Percentiles rank a stretch among this genome's conserved stretches.
Evolutionary conservation across 2,113 vertebrate species (phyloP).

Genomic region (Stegastes partitus): DNA sequence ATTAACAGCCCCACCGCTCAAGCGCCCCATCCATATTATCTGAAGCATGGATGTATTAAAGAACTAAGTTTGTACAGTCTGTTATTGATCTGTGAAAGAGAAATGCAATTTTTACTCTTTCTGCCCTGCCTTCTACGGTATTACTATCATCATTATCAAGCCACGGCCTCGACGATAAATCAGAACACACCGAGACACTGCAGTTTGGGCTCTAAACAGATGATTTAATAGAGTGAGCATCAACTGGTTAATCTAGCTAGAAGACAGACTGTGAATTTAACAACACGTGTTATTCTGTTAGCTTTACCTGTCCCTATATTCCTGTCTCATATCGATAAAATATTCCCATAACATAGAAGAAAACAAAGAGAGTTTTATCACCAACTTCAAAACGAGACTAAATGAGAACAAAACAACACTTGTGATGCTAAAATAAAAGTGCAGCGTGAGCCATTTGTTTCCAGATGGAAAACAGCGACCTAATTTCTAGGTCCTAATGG

Average conservation of each 20-base stretch:
- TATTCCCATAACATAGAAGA: not conserved
- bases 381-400: conserved; percentile 45
- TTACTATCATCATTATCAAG: conserved; percentile 2
- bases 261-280: not conserved
- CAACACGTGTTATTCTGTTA: not conserved
- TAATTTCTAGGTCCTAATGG: conserved; percentile 71
- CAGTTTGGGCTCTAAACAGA: conserved; percentile 3
- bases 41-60: not conserved
- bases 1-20: not conserved
- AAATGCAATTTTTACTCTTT: conserved; percentile 23
- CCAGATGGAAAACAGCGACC: conserved; percentile 67
- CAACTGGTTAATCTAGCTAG: not conserved
- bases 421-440: conserved; percentile 55
- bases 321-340: not conserved
- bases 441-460: conserved; percentile 58
- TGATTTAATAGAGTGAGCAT: conserved; percentile 10
- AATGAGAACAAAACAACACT: conserved; percentile 34
- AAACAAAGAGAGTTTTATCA: conserved; percentile 11
- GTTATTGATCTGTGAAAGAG: conserved; percentile 33
- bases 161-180: conserved; percentile 2
- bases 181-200: conserved; percentile 11
- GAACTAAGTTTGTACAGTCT: not conserved
- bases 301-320: not conserved
- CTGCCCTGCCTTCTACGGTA: conserved; percentile 13
- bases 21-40: conserved; percentile 11